Percentiles rank a stretch among this genome's conserved stretches.
These are phyloP conservation scores for Cataglyphis rosenhaueri DNA, from an alignment of 2,888 invertebrate species.

Conservation along the genomic window DNA sequence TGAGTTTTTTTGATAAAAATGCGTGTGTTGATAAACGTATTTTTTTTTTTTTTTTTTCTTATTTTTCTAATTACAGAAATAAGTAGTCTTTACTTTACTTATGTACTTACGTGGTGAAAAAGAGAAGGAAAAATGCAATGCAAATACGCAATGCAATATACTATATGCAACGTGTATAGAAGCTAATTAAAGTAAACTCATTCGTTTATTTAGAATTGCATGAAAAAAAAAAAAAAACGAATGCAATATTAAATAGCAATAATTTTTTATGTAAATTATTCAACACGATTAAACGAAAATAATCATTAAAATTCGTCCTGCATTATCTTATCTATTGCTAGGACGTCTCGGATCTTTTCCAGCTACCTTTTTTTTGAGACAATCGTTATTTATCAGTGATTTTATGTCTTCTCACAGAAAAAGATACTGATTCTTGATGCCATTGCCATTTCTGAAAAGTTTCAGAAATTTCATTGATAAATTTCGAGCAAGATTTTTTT, in stretches of 20 bases:
- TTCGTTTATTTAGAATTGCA: background rate
- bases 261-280: background rate
- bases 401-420: conserved; percentile 11
- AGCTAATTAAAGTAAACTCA: background rate
- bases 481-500: background rate
- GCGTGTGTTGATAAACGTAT: background rate
- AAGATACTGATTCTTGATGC: background rate
- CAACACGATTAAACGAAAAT: background rate
- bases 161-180: background rate
- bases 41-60: background rate
- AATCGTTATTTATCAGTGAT: background rate
- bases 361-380: conserved; percentile 23
- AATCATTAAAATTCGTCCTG: conserved; percentile 21
- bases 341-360: conserved; percentile 55
- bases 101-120: background rate
- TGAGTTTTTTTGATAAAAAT: background rate
- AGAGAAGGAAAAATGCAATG: background rate
- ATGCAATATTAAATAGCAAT: background rate
- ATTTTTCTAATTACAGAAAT: background rate
- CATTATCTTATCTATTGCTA: conserved; percentile 63
- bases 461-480: background rate
- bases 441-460: background rate
- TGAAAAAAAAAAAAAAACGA: background rate
- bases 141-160: no score
- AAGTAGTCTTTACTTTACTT: background rate